Evolutionary conservation across 1,140 invertebrate genomes (phyloP).

Genomic region (Drosophila elegans): DNA sequence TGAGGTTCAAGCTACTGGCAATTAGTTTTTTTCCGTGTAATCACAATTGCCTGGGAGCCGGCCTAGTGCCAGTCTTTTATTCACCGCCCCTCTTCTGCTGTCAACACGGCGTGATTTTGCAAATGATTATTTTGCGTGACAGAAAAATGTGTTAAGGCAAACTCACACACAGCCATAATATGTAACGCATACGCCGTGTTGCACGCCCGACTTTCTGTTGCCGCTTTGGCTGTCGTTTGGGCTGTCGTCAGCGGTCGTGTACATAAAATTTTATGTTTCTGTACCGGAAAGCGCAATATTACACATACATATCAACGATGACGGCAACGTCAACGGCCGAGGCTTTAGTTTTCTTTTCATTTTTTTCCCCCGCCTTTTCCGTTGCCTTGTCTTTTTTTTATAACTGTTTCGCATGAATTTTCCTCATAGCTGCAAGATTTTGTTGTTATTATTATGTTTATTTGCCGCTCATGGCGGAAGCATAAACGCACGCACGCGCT

Average conservation of each 20-base stretch:
- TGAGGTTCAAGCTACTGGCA: not conserved
- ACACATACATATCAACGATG: constrained; percentile 61
- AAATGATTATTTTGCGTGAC: constrained; percentile 82
- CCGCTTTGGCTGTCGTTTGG: constrained; percentile 25
- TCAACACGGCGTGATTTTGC: constrained; percentile 75
- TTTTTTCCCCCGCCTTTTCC: constrained; percentile 19
- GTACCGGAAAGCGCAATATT: constrained; percentile 78
- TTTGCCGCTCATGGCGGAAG: constrained; percentile 59
- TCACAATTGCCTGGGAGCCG: constrained; percentile 6
- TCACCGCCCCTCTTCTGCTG: constrained; percentile 29
- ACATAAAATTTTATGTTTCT: constrained; percentile 83
- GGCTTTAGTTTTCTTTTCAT: constrained; percentile 53
- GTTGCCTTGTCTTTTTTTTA: constrained; percentile 43
- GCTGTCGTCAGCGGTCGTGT: constrained; percentile 62
- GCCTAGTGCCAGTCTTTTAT: constrained; percentile 21
- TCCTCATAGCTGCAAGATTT: constrained; percentile 23
- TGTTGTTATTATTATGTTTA: constrained; percentile 32
- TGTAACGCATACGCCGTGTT: constrained; percentile 79
- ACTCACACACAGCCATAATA: constrained; percentile 48
- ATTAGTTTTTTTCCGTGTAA: not conserved
- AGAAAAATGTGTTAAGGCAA: constrained; percentile 76
- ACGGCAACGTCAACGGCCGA: constrained; percentile 54
- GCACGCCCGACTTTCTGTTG: constrained; percentile 58
- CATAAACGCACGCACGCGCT: constrained; percentile 50
- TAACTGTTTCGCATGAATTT: constrained; percentile 74